phyloP scores from a whole-genome alignment of 2,113 vertebrate genomes.

The Callionymus lyra region DNA sequence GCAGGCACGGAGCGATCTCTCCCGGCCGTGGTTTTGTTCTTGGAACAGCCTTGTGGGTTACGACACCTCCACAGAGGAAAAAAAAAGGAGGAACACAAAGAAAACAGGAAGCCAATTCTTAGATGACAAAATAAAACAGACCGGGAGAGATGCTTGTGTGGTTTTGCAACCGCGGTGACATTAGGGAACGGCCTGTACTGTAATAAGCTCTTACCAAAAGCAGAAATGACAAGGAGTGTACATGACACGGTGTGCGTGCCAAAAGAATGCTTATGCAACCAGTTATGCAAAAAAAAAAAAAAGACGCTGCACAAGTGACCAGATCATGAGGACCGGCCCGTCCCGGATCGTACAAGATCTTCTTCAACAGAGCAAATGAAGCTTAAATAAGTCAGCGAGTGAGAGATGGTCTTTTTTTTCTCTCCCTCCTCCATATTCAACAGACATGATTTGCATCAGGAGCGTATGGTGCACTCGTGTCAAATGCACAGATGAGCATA shows the following conservation, averaged over 20 bases:
- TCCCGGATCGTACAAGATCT: background rate
- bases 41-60: conserved; percentile 52
- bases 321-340: conserved; percentile 22
- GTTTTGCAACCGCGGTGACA: conserved; percentile 61
- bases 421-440: conserved; percentile 20
- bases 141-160: conserved; percentile 36
- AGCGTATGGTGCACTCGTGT: conserved; percentile 30
- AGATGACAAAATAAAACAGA: conserved; percentile 47
- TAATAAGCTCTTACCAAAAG: conserved; percentile 50
- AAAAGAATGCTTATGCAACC: conserved; percentile 54
- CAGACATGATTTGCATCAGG: conserved; percentile 17
- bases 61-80: conserved; percentile 53
- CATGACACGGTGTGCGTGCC: conserved; percentile 51
- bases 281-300: conserved; percentile 44
- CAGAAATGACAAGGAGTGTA: conserved; percentile 48
- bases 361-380: conserved; percentile 1
- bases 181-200: conserved; percentile 65
- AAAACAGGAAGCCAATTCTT: conserved; percentile 72
- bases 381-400: background rate
- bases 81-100: conserved; percentile 50
- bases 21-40: conserved; percentile 56
- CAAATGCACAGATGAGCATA: conserved; percentile 48
- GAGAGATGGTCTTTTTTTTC: conserved; percentile 11
- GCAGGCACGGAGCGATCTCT: conserved; percentile 43
- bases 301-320: conserved; percentile 24